Evolutionary conservation across 2,113 vertebrate species (phyloP), one percentile per base, ranked within the genome.

Genomic region (Riparia riparia): DNA sequence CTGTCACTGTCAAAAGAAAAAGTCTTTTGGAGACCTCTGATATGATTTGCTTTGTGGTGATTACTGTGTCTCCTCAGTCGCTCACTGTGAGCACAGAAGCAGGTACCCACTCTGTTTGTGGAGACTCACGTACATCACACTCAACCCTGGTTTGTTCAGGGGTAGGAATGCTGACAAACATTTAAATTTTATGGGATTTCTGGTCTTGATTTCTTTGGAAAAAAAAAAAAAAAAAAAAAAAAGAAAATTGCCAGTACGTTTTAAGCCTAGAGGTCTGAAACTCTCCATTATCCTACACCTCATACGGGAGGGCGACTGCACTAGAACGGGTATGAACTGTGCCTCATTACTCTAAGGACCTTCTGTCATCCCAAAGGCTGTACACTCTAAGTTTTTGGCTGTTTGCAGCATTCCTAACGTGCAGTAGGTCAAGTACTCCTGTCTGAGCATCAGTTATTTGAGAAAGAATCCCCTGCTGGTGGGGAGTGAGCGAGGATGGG

Each of bases 281-380:
- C 28, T 77, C 11, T 65, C 12, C 7, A 0, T 91, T 83, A 15
- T 17, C 58, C 58, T 53, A 16, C 19, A 5, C 9, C 9, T 77
- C 15, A 1, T 7, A n/a, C 3, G 2, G 42, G 26, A 14, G 20
- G 16, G 10, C 2, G 5, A 24, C 45, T 49, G 63, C 41, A 17
- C 17, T 8, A 10, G 25, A 44, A 82, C 42, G 10, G 6, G 49
- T 13, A 41, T 2, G 2, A 56, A 22, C 9, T 26, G 3, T 45
- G 64, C 42, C 39, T 94, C 50, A 20, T 53, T 61, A 14, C 26
- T 17, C 32, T 14, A 28, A 54, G 32, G 34, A 26, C 5, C 81
- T 49, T 44, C 49, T 56, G 39, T 21, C 37, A 39, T 39, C 32
- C 32, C 58, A 7, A 86, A 51, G 29, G 34, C 34, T 78, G 51